Evolutionary conservation across 2,888 invertebrate genomes (phyloP).

Genomic region (Volucella zonaria): DNA sequence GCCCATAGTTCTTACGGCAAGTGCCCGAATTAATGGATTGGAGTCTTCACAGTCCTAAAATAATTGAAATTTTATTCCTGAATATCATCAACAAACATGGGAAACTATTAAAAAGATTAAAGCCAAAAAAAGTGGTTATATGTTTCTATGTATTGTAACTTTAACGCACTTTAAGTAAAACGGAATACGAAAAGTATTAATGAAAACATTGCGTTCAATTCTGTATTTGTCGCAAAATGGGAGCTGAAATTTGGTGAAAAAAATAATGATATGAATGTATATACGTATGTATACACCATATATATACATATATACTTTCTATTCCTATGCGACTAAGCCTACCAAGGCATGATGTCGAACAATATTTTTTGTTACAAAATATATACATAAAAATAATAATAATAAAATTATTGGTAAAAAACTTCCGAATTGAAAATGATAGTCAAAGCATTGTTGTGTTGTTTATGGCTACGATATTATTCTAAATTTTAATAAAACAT

Average conservation of each 20-base stretch:
- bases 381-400: too few species aligned
- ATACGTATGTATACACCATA: not conserved
- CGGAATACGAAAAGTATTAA: slow-evolving; percentile 35
- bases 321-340: slow-evolving; percentile 13
- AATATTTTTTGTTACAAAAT: too few species aligned
- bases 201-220: slow-evolving; percentile 37
- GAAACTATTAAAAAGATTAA: slow-evolving; percentile 34
- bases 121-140: slow-evolving; percentile 62
- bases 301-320: not conserved
- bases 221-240: slow-evolving; percentile 33
- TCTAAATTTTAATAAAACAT: too few species aligned
- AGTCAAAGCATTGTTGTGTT: too few species aligned
- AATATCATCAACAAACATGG: not conserved
- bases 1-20: slow-evolving; percentile 99
- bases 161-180: slow-evolving; percentile 52
- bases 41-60: slow-evolving; percentile 98
- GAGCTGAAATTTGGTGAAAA: slow-evolving; percentile 26
- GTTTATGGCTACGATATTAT: too few species aligned
- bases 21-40: slow-evolving; percentile 98
- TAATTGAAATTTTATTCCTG: slow-evolving; percentile 68
- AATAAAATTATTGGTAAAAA: too few species aligned
- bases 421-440: too few species aligned
- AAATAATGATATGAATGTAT: slow-evolving; percentile 15
- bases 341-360: not conserved
- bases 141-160: slow-evolving; percentile 40